A percentile compares a stretch with the other conserved stretches of the same genome.
These are phyloP conservation scores for Deladenus siricidicola DNA, from an alignment of 2,888 invertebrate species.

Conservation along the genomic window DNA sequence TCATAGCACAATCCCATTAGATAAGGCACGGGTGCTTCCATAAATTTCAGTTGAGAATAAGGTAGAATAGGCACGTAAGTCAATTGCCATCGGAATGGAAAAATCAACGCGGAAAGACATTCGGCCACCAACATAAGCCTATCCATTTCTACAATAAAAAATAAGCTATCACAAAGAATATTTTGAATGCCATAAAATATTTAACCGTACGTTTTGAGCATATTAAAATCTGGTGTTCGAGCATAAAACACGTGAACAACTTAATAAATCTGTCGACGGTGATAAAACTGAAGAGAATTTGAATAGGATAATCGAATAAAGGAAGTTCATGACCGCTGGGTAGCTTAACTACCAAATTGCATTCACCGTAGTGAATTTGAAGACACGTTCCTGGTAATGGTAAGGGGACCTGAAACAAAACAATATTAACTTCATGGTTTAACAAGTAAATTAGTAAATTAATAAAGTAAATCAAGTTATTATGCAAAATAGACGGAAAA, in stretches of 20 bases:
- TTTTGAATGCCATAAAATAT: background rate
- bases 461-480: background rate
- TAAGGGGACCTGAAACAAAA: conserved; percentile 65
- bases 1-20: conserved; percentile 76
- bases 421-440: no score
- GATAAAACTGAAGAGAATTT: conserved; percentile 74
- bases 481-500: background rate
- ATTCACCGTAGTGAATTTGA: conserved; percentile 54
- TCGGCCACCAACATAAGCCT: conserved; percentile 93
- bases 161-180: background rate
- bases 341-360: conserved; percentile 44
- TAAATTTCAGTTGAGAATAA: conserved; percentile 71
- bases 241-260: conserved; percentile 82
- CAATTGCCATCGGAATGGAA: conserved; percentile 96
- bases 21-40: conserved; percentile 97
- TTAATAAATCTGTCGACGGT: conserved; percentile 86
- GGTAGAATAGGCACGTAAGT: conserved; percentile 98
- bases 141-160: conserved; percentile 8
- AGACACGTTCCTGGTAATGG: conserved; percentile 82
- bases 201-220: conserved; percentile 70
- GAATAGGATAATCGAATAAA: conserved; percentile 81
- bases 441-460: background rate
- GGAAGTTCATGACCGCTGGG: conserved; percentile 70
- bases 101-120: conserved; percentile 75
- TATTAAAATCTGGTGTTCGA: conserved; percentile 91